Conservation (phyloP, 2,113 vertebrate genomes). For the Mesoclemmys tuberculata region DNA sequence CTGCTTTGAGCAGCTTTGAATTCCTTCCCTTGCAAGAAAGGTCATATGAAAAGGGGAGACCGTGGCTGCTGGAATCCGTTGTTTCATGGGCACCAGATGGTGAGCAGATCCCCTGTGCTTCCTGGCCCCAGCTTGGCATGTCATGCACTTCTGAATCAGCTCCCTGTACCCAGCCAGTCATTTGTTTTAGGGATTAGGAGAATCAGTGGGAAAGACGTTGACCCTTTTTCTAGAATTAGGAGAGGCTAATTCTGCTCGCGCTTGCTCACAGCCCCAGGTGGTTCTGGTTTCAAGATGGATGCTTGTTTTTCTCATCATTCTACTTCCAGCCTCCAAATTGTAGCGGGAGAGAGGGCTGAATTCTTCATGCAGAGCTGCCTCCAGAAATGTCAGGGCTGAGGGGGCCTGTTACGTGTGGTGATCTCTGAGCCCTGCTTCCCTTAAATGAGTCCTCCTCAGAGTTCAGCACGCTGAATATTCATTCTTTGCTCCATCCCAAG, state of each 20-base stretch:
- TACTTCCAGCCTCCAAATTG: background rate
- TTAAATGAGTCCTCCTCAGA: background rate
- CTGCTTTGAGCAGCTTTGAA: too few species aligned
- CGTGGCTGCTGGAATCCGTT: rapidly evolving
- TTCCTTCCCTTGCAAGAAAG: background rate
- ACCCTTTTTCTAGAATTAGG: background rate
- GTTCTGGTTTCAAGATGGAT: background rate
- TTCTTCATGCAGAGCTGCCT: background rate
- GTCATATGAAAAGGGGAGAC: background rate
- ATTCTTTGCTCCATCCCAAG: background rate
- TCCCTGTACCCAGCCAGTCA: rapidly evolving
- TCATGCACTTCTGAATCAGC: background rate
- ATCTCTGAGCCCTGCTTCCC: background rate
- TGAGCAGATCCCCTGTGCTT: rapidly evolving
- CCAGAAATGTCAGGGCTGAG: too few species aligned
- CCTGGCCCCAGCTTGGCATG: background rate
- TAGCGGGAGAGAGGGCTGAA: background rate
- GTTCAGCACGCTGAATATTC: background rate
- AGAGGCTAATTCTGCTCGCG: background rate
- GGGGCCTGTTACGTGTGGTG: background rate
- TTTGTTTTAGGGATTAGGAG: background rate
- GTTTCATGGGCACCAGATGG: background rate
- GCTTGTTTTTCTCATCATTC: background rate
- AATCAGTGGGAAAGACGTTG: background rate
- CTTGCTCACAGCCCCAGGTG: background rate